Evolutionary conservation across 2,113 vertebrate species (phyloP), one percentile per base, ranked within the genome.

Genomic region (Eupsittula cactorum): DNA sequence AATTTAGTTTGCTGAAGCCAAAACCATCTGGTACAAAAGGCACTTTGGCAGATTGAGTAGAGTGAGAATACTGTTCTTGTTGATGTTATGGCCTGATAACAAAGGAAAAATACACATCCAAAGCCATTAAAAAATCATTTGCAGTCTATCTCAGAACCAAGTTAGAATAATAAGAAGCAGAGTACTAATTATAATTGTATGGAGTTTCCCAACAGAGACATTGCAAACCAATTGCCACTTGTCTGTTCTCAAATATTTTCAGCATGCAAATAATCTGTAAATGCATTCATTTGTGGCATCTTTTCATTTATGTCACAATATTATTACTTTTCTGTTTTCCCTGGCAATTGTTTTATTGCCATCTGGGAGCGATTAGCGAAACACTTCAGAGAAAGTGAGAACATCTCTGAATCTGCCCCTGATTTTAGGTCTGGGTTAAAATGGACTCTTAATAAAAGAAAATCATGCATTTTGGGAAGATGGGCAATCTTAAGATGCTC

Each of bases 71-170:
- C 86, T 94, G 71, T 88, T 96, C 85, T 83, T 95, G 85, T 84
- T 87, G 80, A 92, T 94, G 95, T 91, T 97, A 97, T 76, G 88
- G 90, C 82, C 94, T 90, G 94, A 97, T 96, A 97, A 97, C 96
- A 97, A 96, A 96, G 94, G 77, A 95, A 96, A 95, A 97, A 96
- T 92, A 94, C 31, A 37, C 92, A 95, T 83, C 82, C 82, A 96
- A 86, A 95, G 71, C 82, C 77, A 94, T 97, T 96, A 96, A 95
- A 96, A 95, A 84, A 95, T 86, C 88, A 82, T 82, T 91, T 96
- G 92, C 80, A 95, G 69, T 96, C 89, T 76, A 93, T 90, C 77
- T 81, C 71, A 35, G 62, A 87, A 96, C 59, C 76, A 96, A 95
- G 87, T 86, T 92, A 78, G 69, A 97, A 91, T 86, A 85, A 89